Percentiles rank a stretch among this genome's conserved stretches.
phyloP scores from a whole-genome alignment of 1,140 invertebrate genomes.

The Lasaia peninsularis region DNA sequence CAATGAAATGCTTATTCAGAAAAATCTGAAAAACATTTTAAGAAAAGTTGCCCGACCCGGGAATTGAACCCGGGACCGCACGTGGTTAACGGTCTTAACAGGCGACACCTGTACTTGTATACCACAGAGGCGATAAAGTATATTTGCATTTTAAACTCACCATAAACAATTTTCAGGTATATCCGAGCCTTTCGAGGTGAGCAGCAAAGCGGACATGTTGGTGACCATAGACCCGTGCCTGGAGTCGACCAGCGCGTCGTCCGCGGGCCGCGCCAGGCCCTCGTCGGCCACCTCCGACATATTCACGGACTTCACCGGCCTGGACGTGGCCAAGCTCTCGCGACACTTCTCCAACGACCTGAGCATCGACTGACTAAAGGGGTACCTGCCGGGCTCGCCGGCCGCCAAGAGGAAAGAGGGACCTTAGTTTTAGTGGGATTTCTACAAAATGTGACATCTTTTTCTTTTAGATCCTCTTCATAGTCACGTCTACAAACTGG shows the following conservation, averaged over 20 bases:
- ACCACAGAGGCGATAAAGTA: too few relatives aligned
- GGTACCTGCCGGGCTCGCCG: constrained; percentile 64
- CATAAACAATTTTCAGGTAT: constrained; percentile 64
- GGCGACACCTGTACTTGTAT: too few relatives aligned
- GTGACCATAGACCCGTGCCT: constrained; percentile 42
- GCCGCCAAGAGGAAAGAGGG: constrained; percentile 22
- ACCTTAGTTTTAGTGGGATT: background rate
- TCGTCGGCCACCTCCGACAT: constrained; percentile 51
- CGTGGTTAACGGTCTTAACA: too few relatives aligned
- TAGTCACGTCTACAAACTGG: too few relatives aligned
- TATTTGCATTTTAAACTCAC: too few relatives aligned
- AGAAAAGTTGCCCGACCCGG: too few relatives aligned
- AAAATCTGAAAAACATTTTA: too few relatives aligned
- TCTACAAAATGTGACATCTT: too few relatives aligned
- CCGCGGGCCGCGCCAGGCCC: constrained; percentile 35
- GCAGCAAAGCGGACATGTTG: constrained; percentile 57
- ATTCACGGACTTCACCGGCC: constrained; percentile 66
- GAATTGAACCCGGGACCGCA: too few relatives aligned
- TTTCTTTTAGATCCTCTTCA: too few relatives aligned
- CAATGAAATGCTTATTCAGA: too few relatives aligned
- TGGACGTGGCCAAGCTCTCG: constrained; percentile 63
- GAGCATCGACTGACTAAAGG: constrained; percentile 74
- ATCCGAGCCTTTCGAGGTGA: constrained; percentile 72
- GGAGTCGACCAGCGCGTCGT: constrained; percentile 40
- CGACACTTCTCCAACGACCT: constrained; percentile 72